Conservation (phyloP, 2,888 invertebrate species). For the Norana najaformis region DNA sequence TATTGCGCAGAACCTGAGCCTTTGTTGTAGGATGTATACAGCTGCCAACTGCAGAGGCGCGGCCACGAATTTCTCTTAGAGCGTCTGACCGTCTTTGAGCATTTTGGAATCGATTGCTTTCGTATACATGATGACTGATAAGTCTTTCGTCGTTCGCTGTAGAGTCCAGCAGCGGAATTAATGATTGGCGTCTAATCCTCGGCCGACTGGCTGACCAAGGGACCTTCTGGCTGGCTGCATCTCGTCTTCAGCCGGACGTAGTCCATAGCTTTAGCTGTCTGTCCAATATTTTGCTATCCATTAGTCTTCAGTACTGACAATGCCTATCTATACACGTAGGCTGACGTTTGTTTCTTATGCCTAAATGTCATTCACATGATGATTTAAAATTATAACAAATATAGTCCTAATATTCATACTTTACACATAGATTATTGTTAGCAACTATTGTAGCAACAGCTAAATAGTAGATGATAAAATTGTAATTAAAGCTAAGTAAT, state of each 20-base stretch:
- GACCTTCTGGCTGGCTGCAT: not conserved
- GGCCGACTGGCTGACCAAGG: not conserved
- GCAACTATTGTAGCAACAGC: too few relatives aligned
- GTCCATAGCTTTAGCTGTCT: not conserved
- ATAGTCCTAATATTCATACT: too few relatives aligned
- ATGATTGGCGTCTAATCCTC: not conserved
- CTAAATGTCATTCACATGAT: not conserved
- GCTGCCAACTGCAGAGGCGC: not conserved
- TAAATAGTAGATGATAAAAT: too few relatives aligned
- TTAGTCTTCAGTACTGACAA: not conserved
- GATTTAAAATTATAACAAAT: too few relatives aligned
- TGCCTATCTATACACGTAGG: not conserved
- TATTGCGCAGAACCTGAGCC: not conserved
- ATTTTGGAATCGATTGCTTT: not conserved
- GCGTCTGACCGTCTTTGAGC: not conserved
- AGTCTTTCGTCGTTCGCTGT: not conserved
- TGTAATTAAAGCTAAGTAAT: too few relatives aligned
- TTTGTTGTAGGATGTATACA: not conserved
- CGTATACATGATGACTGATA: not conserved
- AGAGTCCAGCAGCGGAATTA: not conserved
- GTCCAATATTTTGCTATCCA: not conserved
- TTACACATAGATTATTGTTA: too few relatives aligned
- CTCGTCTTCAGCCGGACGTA: not conserved
- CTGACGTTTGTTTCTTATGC: not conserved
- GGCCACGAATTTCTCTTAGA: not conserved